Evolutionary conservation across 2,113 vertebrate genomes (phyloP).

Genomic region (Entelurus aequoreus): DNA sequence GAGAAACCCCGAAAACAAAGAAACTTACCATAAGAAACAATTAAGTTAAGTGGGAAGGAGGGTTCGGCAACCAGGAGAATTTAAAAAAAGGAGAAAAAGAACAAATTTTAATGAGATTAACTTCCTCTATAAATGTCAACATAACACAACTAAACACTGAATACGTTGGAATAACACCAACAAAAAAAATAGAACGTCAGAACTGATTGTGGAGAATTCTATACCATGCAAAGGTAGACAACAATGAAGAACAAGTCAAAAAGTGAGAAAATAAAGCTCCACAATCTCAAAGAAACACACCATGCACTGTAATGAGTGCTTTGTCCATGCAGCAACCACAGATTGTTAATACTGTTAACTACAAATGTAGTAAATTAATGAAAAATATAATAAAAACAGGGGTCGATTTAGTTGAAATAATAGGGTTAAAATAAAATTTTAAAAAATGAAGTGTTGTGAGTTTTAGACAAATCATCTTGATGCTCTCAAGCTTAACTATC

Average conservation of each 20-base stretch:
- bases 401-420: constrained; percentile 87
- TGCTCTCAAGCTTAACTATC: constrained; percentile 31
- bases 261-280: constrained; percentile 29
- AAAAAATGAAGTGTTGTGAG: constrained; percentile 29
- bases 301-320: constrained; percentile 48
- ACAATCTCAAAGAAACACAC: constrained; percentile 36
- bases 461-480: constrained; percentile 11
- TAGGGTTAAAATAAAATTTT: constrained; percentile 18
- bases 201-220: constrained; percentile 44
- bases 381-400: constrained; percentile 73
- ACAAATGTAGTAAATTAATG: constrained; percentile 58
- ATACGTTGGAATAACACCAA: constrained; percentile 65
- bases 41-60: constrained; percentile 97
- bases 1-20: constrained; percentile 78
- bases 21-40: constrained; percentile 99
- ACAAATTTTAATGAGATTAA: constrained; percentile 92
- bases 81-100: constrained; percentile 95
- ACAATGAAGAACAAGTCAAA: constrained; percentile 7
- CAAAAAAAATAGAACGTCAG: constrained; percentile 56
- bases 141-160: constrained; percentile 75
- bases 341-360: constrained; percentile 76
- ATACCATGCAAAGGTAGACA: constrained; percentile 57
- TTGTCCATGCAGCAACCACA: constrained; percentile 84
- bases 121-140: constrained; percentile 78
- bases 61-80: constrained; percentile 88